Evolutionary conservation across 2,797 vertebrate genomes (phyloP).

Genomic region (Cetoscarus ocellatus): DNA sequence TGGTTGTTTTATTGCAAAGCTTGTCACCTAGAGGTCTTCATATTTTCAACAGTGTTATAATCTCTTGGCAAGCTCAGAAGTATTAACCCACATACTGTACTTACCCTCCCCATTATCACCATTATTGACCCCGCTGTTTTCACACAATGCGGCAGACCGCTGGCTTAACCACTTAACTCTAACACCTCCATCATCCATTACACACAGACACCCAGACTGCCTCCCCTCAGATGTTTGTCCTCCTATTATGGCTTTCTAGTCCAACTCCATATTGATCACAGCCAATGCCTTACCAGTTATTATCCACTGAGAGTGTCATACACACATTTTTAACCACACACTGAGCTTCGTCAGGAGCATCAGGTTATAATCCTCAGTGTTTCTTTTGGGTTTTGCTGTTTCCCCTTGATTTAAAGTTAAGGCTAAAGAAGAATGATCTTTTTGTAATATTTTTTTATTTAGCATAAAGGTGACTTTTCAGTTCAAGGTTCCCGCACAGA

Average conservation of each 20-base stretch:
- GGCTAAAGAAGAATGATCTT: background rate
- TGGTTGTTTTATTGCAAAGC: slow-evolving; percentile 7
- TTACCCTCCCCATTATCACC: slow-evolving; percentile 70
- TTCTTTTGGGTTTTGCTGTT: background rate
- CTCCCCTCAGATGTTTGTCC: slow-evolving; percentile 66
- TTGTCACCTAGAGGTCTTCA: slow-evolving; percentile 39
- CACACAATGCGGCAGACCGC: slow-evolving; percentile 52
- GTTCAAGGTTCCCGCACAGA: too few species aligned
- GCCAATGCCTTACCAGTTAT: slow-evolving; percentile 57
- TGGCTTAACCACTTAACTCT: slow-evolving; percentile 65
- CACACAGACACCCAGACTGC: slow-evolving; percentile 38
- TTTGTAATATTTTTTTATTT: too few species aligned
- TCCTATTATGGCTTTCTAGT: slow-evolving; percentile 64
- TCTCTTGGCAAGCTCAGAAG: slow-evolving; percentile 65
- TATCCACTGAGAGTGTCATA: slow-evolving; percentile 26
- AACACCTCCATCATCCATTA: slow-evolving; percentile 70
- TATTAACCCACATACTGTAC: slow-evolving; percentile 78
- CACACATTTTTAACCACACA: slow-evolving; percentile 1
- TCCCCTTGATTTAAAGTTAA: background rate
- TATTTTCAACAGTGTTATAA: slow-evolving; percentile 64
- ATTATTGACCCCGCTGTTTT: slow-evolving; percentile 68
- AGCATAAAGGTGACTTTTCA: too few species aligned
- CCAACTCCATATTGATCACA: slow-evolving; percentile 55
- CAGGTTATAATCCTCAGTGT: background rate
- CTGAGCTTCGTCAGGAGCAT: slow-evolving; percentile 10